phyloP scores from a whole-genome alignment of 2,113 vertebrate genomes.

The Rafetus swinhoei region DNA sequence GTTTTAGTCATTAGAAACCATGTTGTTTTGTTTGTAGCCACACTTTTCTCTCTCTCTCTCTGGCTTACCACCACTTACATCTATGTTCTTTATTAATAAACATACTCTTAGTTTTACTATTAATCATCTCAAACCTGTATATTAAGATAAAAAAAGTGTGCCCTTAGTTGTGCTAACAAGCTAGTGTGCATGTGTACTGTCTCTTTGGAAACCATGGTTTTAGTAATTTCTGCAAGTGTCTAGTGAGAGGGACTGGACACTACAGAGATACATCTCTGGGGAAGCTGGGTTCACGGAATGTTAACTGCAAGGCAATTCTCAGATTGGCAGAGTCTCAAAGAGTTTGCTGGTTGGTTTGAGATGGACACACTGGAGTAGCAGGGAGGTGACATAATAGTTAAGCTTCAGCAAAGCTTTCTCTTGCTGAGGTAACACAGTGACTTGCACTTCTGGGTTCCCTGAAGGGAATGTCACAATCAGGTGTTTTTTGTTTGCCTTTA shows the following conservation, averaged over 20 bases:
- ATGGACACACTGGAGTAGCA: neutral
- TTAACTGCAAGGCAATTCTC: neutral
- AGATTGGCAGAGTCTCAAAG: neutral
- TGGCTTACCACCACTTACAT: neutral
- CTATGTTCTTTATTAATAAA: neutral
- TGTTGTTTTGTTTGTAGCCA: neutral
- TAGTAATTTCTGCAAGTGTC: neutral
- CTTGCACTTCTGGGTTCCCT: neutral
- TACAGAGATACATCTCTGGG: neutral
- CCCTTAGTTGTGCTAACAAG: neutral
- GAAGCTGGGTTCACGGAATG: neutral
- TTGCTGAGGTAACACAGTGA: neutral
- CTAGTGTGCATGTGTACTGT: neutral
- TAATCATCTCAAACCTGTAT: neutral
- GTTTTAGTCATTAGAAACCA: neutral
- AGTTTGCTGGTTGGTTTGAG: neutral
- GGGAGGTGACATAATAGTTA: neutral
- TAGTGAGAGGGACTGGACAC: too few species aligned
- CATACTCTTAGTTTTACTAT: neutral
- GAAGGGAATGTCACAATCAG: neutral
- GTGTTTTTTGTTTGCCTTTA: neutral
- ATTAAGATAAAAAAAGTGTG: neutral
- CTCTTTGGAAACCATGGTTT: neutral
- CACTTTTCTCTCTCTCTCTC: neutral
- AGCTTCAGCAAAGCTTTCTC: neutral